Conservation (phyloP, 2,888 invertebrate genomes). For the Melanostoma scalare region DNA sequence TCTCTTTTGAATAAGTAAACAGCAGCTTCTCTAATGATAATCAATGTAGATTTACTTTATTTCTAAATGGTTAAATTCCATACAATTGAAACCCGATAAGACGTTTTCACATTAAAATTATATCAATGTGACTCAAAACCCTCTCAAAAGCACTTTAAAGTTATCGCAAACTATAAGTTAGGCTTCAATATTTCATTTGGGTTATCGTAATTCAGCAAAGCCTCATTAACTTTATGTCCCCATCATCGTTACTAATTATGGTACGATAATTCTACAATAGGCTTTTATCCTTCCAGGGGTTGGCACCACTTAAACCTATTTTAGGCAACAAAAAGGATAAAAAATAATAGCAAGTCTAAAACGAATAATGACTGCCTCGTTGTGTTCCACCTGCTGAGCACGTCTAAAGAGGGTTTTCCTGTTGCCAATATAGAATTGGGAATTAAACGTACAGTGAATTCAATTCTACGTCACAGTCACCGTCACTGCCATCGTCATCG, state of each 20-base stretch:
- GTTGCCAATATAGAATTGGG: constrained; percentile 13
- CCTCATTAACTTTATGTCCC: constrained; percentile 11
- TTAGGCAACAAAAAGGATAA: constrained; percentile 34
- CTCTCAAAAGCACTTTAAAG: no score
- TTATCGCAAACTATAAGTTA: no score
- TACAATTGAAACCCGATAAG: no score
- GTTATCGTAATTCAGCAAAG: not conserved
- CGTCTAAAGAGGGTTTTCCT: constrained; percentile 29
- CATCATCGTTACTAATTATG: constrained; percentile 15
- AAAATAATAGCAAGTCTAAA: constrained; percentile 48
- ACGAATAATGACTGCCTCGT: not conserved
- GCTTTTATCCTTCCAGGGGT: constrained; percentile 22
- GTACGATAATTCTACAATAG: constrained; percentile 15
- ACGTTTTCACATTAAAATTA: no score
- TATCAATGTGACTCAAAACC: no score
- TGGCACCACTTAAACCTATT: constrained; percentile 12
- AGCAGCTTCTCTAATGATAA: no score
- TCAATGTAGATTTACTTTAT: no score
- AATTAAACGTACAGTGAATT: constrained; percentile 51
- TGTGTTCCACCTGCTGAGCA: not conserved
- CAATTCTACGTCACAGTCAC: constrained; percentile 2
- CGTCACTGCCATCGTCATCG: not conserved
- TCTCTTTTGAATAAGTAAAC: no score
- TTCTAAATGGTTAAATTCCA: no score
- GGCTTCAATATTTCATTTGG: no score